A percentile compares a stretch with the other conserved stretches of the same genome.
Evolutionary conservation across 2,113 vertebrate genomes (phyloP).

Genomic region (Lagopus muta): DNA sequence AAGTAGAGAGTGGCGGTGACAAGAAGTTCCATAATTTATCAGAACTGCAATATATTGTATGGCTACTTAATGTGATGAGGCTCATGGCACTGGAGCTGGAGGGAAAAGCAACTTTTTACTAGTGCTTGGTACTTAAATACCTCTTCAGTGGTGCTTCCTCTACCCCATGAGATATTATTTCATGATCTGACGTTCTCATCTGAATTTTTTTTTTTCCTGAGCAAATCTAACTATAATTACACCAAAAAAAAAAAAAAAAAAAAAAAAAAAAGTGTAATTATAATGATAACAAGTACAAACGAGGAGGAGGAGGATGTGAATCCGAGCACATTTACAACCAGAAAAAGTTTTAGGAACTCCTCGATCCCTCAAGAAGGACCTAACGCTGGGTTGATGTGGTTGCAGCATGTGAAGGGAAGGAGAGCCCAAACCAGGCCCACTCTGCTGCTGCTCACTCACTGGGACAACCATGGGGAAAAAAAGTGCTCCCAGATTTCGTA

Average conservation of each 20-base stretch:
- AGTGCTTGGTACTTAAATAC: not conserved
- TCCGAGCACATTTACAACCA: not conserved
- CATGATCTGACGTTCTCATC: not conserved
- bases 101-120: not conserved
- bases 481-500: not conserved
- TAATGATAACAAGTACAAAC: not conserved
- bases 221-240: not conserved
- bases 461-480: not conserved
- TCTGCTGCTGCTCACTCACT: not conserved
- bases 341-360: not conserved
- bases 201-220: not conserved
- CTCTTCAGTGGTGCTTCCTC: not conserved
- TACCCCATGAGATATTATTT: not conserved
- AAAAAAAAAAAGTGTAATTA: not conserved
- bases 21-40: not conserved
- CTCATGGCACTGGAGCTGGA: not conserved
- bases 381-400: accelerated
- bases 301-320: not conserved
- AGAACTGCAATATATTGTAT: not conserved
- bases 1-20: not conserved
- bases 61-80: not conserved
- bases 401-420: not conserved
- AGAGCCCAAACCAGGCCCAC: not conserved
- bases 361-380: not conserved
- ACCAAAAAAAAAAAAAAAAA: too few species aligned